phyloP scores from a whole-genome alignment of 2,113 vertebrate genomes.

The Columbina picui region DNA sequence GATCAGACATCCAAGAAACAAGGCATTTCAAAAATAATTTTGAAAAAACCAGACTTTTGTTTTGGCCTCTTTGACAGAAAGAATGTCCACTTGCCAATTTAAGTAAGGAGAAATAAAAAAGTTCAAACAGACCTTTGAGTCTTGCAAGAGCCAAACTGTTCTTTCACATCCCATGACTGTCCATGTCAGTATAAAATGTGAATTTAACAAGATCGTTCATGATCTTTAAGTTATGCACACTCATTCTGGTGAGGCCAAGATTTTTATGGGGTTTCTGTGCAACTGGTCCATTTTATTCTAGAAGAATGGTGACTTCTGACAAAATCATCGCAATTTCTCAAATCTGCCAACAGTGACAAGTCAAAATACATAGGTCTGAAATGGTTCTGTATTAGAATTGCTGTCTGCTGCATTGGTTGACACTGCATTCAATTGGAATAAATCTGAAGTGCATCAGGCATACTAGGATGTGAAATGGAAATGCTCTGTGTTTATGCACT shows the following conservation, averaged over 20 bases:
- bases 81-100: neutral
- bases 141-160: neutral
- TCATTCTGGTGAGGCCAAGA: neutral
- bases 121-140: constrained; percentile 7
- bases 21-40: constrained; percentile 28
- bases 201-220: neutral
- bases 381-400: neutral
- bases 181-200: constrained; percentile 6
- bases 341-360: neutral
- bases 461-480: neutral
- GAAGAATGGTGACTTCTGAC: neutral
- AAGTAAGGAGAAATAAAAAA: constrained; percentile 39
- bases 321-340: neutral
- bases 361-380: neutral
- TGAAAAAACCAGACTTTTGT: constrained; percentile 25
- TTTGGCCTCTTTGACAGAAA: constrained; percentile 2
- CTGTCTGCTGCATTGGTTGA: neutral
- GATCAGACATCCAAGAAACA: neutral
- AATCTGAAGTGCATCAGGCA: neutral
- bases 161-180: constrained; percentile 1
- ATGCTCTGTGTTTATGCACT: neutral
- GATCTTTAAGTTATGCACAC: neutral
- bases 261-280: neutral
- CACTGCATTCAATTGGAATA: neutral
- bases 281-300: neutral